phyloP scores from a whole-genome alignment of 2,888 invertebrate species.

The Gymnoscelis rufifasciata region DNA sequence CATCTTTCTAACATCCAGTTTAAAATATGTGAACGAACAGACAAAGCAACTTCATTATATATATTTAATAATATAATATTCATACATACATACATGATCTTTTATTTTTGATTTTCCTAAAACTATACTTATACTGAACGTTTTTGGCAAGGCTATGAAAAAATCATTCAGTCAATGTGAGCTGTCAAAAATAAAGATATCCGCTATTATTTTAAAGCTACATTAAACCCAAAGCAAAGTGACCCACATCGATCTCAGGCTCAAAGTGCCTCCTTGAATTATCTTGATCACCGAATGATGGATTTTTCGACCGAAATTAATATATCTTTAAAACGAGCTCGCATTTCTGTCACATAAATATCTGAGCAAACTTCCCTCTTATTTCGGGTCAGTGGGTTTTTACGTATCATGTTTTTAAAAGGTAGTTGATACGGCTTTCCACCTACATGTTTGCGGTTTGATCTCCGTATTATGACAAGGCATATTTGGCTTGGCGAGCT shows the following conservation, averaged over 20 bases:
- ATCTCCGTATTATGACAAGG: slow-evolving; percentile 22
- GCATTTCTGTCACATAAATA: slow-evolving; percentile 18
- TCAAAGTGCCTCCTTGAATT: slow-evolving; percentile 18
- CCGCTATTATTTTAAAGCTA: slow-evolving; percentile 8
- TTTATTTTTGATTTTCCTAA: too few relatives aligned
- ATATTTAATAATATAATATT: too few relatives aligned
- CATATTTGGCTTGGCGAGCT: slow-evolving; percentile 12
- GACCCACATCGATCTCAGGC: slow-evolving; percentile 27
- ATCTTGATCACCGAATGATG: slow-evolving; percentile 27
- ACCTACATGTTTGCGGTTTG: slow-evolving; percentile 24
- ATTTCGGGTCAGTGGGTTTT: slow-evolving; percentile 28
- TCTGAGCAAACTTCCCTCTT: slow-evolving; percentile 8
- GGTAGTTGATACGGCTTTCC: slow-evolving; percentile 13
- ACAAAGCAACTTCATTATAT: too few relatives aligned
- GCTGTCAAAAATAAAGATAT: not conserved
- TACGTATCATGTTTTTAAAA: slow-evolving; percentile 19
- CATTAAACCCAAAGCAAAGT: slow-evolving; percentile 13
- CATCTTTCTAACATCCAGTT: too few relatives aligned
- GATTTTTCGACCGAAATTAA: slow-evolving; percentile 22
- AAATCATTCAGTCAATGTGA: too few relatives aligned
- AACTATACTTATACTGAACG: too few relatives aligned
- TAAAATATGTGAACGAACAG: too few relatives aligned
- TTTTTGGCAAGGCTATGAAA: too few relatives aligned
- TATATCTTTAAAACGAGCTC: slow-evolving; percentile 17
- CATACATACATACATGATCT: too few relatives aligned